Conservation (phyloP, 35 echinoderm and acorn worm genomes). For the Diadema setosum region DNA sequence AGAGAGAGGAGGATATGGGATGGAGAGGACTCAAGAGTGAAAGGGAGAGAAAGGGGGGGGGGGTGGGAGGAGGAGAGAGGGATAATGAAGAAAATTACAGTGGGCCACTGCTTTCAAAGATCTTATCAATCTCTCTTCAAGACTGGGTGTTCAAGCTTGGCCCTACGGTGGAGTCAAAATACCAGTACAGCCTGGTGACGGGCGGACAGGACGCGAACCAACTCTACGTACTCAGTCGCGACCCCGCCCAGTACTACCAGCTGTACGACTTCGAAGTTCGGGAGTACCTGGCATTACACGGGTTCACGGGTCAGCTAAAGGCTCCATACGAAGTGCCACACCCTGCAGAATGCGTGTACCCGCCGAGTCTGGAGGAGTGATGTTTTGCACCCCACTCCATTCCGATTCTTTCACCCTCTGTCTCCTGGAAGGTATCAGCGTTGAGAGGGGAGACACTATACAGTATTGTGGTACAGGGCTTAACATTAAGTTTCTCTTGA, state of each 20-base stretch:
- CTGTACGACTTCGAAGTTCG: constrained; percentile 52
- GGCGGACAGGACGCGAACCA: constrained; percentile 51
- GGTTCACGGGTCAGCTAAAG: constrained; percentile 5
- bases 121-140: not conserved
- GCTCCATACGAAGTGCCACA: constrained; percentile 5
- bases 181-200: constrained; percentile 69
- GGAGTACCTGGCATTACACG: constrained; percentile 3
- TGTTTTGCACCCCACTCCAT: too few species aligned
- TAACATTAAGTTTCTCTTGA: too few species aligned
- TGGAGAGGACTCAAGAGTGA: not conserved
- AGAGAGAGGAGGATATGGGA: not conserved
- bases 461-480: too few species aligned
- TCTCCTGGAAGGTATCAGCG: too few species aligned
- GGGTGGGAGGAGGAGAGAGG: not conserved
- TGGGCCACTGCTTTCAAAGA: too few species aligned
- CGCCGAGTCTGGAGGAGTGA: too few species aligned
- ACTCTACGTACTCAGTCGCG: constrained; percentile 56
- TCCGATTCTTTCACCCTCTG: too few species aligned
- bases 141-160: constrained; percentile 81
- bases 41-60: not conserved
- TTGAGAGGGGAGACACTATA: too few species aligned
- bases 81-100: too few species aligned
- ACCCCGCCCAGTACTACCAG: constrained; percentile 34
- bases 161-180: constrained; percentile 21
- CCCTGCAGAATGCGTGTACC: constrained; percentile 17